A percentile compares a stretch with the other conserved stretches of the same genome.
Evolutionary conservation across 1,140 invertebrate species (phyloP).

Genomic region (Hirudo medicinalis): DNA sequence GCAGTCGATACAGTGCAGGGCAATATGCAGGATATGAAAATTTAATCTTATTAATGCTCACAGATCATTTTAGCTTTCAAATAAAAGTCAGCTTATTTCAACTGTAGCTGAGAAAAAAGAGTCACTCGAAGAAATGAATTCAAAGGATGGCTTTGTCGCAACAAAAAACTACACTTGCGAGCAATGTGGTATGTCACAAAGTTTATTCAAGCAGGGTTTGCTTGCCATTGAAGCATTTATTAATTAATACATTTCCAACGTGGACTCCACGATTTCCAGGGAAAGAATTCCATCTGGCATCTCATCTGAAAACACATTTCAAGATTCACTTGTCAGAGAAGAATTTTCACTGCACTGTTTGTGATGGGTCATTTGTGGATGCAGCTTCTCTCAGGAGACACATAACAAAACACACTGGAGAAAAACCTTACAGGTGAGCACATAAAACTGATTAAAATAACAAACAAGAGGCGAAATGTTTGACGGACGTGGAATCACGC

Average conservation of each 20-base stretch:
- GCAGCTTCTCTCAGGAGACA: slow-evolving; percentile 25
- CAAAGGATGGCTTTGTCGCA: not conserved
- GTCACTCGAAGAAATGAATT: too few relatives aligned
- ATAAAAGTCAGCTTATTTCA: too few relatives aligned
- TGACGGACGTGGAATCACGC: not conserved
- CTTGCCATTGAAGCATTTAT: too few relatives aligned
- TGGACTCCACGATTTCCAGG: not conserved
- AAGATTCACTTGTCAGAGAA: slow-evolving; percentile 19
- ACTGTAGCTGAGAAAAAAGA: too few relatives aligned
- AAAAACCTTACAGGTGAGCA: slow-evolving; percentile 28
- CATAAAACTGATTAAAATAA: not conserved
- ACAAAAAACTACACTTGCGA: slow-evolving; percentile 8
- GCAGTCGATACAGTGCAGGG: too few relatives aligned
- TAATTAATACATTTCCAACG: too few relatives aligned
- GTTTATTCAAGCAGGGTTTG: too few relatives aligned
- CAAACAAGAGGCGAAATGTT: not conserved
- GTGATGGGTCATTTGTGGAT: slow-evolving; percentile 19
- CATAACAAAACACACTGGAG: slow-evolving; percentile 26
- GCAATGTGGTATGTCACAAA: not conserved
- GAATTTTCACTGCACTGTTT: slow-evolving; percentile 15
- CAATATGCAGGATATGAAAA: too few relatives aligned
- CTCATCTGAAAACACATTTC: slow-evolving; percentile 13
- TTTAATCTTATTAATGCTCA: too few relatives aligned
- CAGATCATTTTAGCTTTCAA: too few relatives aligned
- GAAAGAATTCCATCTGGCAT: slow-evolving; percentile 1